Base-by-base conservation (phyloP, 2,797 vertebrate genomes). In the Anomalospiza imberbis region DNA sequence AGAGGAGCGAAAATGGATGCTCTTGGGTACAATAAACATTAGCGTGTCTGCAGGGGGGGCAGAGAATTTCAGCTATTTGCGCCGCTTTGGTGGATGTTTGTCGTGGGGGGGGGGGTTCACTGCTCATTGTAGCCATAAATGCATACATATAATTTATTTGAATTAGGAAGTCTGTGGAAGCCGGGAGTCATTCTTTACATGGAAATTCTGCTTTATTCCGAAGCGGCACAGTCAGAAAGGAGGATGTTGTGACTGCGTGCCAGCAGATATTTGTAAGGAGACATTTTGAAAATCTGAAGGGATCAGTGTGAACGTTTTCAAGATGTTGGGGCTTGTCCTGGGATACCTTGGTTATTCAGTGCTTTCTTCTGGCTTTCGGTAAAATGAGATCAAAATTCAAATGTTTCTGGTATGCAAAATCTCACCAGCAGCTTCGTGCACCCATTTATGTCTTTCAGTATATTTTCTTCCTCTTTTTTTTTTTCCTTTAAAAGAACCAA, bases 1-100 rank as follows among this genome's bases (percentile, higher is more conserved):
- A 85, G 85, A 85, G 82, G 89, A 93, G 85, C 4, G 9, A 92
- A 93, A 94, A 97, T 93, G 95, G 92, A 92, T 92, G 92, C 89
- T 94, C 89, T 17, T 45, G 91, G 94, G 89, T 79, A 92, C 92
- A 84, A 88, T 95, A 95, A 95, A 91, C 91, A 84, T 85, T 28
- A 55, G 79, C 18, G 70, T 55, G 29, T 92, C 89, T 79, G 93
- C n/a, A 0, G 66, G 70, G 73, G 42, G 51, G 24, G 28, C 19
- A 12, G 4, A 28, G 89, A 78, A 85, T 91, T 89, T 62, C 87
- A 70, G 94, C 94, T 89, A 12, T 91, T 68, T 28, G 61, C 1
- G 1, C 66, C 11, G 62, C 76, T 72, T 61, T 81, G 47, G 20
- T 61, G 85, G 53, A 29, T 44, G 63, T 78, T 78, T 78, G 50